Conservation (phyloP, 2,113 vertebrate species). For the Podarcis cretensis region DNA sequence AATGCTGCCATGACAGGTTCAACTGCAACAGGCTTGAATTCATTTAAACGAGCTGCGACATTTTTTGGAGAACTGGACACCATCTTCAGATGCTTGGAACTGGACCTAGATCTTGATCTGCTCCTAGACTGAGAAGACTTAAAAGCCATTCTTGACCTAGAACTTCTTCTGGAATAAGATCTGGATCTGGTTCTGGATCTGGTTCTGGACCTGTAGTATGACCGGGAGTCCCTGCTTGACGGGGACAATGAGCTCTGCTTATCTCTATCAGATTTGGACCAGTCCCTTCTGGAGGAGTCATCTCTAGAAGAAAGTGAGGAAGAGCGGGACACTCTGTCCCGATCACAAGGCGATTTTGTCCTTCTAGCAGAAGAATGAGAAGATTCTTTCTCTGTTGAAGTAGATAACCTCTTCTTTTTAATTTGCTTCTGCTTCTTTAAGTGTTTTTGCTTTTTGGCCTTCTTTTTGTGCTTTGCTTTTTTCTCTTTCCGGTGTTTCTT, state of each 20-base stretch:
- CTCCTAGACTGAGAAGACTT: conserved; percentile 68
- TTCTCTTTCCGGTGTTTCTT: conserved; percentile 85
- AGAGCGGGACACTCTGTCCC: conserved; percentile 77
- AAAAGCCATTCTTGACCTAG: conserved; percentile 70
- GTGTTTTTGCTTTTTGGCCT: conserved; percentile 91
- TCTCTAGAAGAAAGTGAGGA: conserved; percentile 76
- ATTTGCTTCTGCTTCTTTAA: conserved; percentile 86
- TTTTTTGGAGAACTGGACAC: conserved; percentile 77
- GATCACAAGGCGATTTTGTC: conserved; percentile 71
- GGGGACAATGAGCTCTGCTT: conserved; percentile 73
- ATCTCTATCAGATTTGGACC: conserved; percentile 83
- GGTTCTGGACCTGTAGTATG: conserved; percentile 79
- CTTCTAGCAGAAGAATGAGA: conserved; percentile 77
- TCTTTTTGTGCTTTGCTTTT: conserved; percentile 92
- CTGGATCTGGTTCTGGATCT: conserved; percentile 79
- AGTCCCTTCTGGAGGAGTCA: conserved; percentile 76
- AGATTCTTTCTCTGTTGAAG: conserved; percentile 75
- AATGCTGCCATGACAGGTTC: conserved; percentile 69
- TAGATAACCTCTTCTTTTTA: conserved; percentile 73
- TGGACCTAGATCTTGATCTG: conserved; percentile 81
- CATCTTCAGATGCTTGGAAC: conserved; percentile 75
- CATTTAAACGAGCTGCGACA: conserved; percentile 64
- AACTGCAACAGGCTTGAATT: conserved; percentile 73
- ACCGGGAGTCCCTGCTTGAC: conserved; percentile 80
- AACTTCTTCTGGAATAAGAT: conserved; percentile 72